These are phyloP conservation scores for Porites cylindrica DNA, from an alignment of 92 coral and sea anemone species.

Conservation along the genomic window DNA sequence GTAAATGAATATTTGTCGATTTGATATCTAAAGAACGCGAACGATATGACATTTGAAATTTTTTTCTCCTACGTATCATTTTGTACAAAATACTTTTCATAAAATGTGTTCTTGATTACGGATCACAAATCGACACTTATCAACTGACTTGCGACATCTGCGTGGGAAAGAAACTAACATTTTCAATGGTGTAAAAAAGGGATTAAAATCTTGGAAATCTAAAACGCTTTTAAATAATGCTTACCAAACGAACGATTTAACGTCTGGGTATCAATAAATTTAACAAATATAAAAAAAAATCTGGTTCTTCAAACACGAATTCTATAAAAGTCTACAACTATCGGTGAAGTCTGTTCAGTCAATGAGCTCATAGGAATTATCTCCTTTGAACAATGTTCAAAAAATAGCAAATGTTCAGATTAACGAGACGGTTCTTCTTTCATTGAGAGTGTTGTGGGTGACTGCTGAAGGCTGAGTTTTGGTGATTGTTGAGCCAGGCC, in stretches of 20 bases:
- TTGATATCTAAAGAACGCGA: constrained; percentile 11
- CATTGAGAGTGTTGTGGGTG: not conserved
- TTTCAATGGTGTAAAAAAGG: not conserved
- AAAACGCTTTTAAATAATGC: constrained; percentile 27
- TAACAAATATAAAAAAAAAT: not conserved
- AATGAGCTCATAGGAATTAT: not conserved
- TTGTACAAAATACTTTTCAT: constrained; percentile 25
- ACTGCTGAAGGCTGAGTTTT: constrained; percentile 2
- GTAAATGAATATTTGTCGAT: constrained; percentile 12
- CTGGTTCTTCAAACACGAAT: not conserved
- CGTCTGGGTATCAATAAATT: constrained; percentile 24
- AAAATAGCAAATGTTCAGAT: not conserved
- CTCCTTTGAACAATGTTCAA: not conserved
- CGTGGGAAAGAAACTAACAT: not conserved
- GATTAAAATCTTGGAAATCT: constrained; percentile 5
- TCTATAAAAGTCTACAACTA: not conserved
- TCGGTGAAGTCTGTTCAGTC: not conserved
- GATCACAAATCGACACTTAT: constrained; percentile 12
- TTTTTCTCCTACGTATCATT: constrained; percentile 12
- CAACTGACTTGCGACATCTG: constrained; percentile 19
- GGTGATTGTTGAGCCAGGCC: constrained; percentile 29
- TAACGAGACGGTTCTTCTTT: constrained; percentile 14
- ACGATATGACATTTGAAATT: not conserved
- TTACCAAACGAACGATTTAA: constrained; percentile 18
- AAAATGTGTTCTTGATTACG: constrained; percentile 30